Evolutionary conservation across 2,797 vertebrate genomes (phyloP).

Genomic region (Euthynnus affinis): DNA sequence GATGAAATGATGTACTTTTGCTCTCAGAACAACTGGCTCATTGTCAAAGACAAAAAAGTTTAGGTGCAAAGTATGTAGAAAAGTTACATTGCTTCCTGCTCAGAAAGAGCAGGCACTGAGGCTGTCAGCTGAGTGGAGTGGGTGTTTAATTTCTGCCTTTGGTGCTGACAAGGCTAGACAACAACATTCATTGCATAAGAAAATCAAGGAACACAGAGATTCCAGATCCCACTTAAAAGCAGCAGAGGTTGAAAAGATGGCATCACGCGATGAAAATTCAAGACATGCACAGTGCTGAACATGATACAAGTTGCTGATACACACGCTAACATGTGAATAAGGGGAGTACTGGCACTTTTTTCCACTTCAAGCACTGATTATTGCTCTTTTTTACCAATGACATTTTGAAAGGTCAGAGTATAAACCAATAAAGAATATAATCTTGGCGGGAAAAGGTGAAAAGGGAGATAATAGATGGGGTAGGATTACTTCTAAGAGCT

Average conservation of each 20-base stretch:
- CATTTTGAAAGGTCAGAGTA: slow-evolving; percentile 40
- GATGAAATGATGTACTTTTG: not conserved
- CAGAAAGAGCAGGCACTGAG: not conserved
- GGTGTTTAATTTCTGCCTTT: not conserved
- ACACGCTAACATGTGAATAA: too few relatives aligned
- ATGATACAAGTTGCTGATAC: too few relatives aligned
- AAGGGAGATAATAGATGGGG: not conserved
- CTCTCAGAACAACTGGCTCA: not conserved
- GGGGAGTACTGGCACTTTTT: too few relatives aligned
- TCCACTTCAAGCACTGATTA: too few relatives aligned
- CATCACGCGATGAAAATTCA: too few relatives aligned
- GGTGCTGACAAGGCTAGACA: not conserved
- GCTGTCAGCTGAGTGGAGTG: not conserved
- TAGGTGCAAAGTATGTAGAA: not conserved
- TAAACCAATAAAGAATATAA: slow-evolving; percentile 8
- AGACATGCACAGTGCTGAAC: too few relatives aligned
- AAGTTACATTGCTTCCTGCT: not conserved
- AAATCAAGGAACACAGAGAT: not conserved
- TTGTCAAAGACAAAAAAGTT: not conserved
- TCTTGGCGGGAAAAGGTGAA: slow-evolving; percentile 5
- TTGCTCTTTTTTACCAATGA: not conserved
- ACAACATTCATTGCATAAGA: not conserved
- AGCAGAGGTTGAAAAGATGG: too few relatives aligned
- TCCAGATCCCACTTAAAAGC: not conserved
- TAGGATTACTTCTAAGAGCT: not conserved